Percentiles rank a stretch among this genome's conserved stretches.
Conservation (phyloP, 2,888 invertebrate genomes). For the Lithophane socia region DNA sequence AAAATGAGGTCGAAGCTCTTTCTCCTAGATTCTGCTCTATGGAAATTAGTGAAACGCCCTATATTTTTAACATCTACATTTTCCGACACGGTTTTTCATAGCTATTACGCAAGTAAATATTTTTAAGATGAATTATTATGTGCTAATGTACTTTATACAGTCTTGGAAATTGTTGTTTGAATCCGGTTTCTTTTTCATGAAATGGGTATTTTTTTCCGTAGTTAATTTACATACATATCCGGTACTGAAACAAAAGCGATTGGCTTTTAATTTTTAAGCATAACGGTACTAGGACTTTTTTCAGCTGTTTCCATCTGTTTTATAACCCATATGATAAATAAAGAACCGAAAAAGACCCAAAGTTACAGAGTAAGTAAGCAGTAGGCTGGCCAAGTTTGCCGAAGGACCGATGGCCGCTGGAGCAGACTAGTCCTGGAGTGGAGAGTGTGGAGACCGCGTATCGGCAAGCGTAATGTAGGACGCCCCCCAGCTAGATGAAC, state of each 20-base stretch:
- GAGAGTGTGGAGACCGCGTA: no score
- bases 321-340: background rate
- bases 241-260: background rate
- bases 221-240: constrained; percentile 8
- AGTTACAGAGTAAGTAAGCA: no score
- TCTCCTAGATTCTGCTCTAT: constrained; percentile 23
- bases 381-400: no score
- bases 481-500: no score
- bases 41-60: constrained; percentile 33
- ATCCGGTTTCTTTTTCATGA: constrained; percentile 13
- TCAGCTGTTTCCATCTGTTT: background rate
- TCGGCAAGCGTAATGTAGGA: no score
- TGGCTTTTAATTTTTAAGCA: background rate
- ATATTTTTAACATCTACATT: constrained; percentile 6
- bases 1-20: constrained; percentile 34
- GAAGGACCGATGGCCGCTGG: no score
- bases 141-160: constrained; percentile 34
- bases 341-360: background rate
- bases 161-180: background rate
- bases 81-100: constrained; percentile 15
- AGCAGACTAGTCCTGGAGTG: no score
- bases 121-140: constrained; percentile 43
- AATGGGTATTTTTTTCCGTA: background rate
- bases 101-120: constrained; percentile 33
- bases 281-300: background rate